Evolutionary conservation across 1,140 invertebrate species (phyloP).

Genomic region (Lucilia cuprina): DNA sequence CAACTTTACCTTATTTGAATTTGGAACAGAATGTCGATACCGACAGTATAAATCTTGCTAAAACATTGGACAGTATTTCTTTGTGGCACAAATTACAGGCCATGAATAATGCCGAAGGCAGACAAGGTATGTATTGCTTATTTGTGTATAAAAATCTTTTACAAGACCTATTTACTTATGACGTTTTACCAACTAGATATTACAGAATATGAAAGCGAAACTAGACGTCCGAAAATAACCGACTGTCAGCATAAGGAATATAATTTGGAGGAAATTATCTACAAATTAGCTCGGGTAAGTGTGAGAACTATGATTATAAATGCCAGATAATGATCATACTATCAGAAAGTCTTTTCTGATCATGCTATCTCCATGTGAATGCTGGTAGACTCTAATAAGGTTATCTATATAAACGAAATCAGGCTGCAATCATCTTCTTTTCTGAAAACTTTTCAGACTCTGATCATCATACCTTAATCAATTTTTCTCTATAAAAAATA

Average conservation of each 20-base stretch:
- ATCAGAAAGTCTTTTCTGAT: no score
- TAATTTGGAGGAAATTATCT: conserved; percentile 77
- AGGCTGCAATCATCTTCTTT: no score
- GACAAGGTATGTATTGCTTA: conserved; percentile 40
- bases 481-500: no score
- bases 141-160: neutral
- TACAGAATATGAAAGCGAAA: conserved; percentile 63
- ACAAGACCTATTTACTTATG: neutral
- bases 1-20: conserved; percentile 46
- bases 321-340: no score
- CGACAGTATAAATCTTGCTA: conserved; percentile 32
- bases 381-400: no score
- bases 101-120: conserved; percentile 46
- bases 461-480: no score
- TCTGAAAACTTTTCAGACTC: no score
- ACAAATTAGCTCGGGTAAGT: conserved; percentile 72
- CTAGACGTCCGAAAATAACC: conserved; percentile 67
- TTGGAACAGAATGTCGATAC: conserved; percentile 39
- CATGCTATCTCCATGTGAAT: no score
- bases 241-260: conserved; percentile 76
- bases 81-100: conserved; percentile 57
- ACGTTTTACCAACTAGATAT: conserved; percentile 41
- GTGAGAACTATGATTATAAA: no score
- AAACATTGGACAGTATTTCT: conserved; percentile 49
- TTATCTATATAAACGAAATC: no score